phyloP scores from a whole-genome alignment of 2,113 vertebrate species.

The Stomatorhinus ivindoensis region DNA sequence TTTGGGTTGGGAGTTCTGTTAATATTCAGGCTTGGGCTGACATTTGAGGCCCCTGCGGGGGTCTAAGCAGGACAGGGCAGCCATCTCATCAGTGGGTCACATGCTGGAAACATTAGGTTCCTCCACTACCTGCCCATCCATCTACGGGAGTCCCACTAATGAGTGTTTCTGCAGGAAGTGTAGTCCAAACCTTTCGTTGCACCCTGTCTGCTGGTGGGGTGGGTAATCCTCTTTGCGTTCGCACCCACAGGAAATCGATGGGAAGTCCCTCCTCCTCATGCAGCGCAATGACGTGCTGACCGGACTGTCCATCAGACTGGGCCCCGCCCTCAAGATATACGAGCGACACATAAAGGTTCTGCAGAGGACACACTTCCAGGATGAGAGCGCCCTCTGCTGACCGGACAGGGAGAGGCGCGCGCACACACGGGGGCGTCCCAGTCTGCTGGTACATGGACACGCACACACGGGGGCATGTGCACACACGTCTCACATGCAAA shows the following conservation, averaged over 20 bases:
- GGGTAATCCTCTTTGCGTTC: not conserved
- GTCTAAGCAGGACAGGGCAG: not conserved
- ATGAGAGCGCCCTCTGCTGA: constrained; percentile 60
- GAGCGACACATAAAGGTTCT: constrained; percentile 79
- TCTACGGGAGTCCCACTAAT: not conserved
- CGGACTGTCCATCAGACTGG: constrained; percentile 76
- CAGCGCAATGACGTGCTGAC: constrained; percentile 79
- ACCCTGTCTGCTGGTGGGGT: not conserved
- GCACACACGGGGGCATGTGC: not conserved
- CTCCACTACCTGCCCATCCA: not conserved
- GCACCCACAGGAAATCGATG: constrained; percentile 71
- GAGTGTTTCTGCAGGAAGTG: not conserved
- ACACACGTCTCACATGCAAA: not conserved
- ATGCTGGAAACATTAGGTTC: not conserved
- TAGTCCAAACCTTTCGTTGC: not conserved
- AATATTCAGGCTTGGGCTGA: not conserved
- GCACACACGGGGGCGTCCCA: not conserved
- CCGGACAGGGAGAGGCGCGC: not conserved
- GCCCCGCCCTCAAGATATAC: constrained; percentile 82
- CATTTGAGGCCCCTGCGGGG: not conserved
- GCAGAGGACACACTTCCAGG: constrained; percentile 78
- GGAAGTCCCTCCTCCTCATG: constrained; percentile 81
- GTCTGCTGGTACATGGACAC: not conserved
- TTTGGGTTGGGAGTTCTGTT: not conserved
- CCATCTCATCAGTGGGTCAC: not conserved